These are phyloP conservation scores for Endomychus coccineus DNA, from an alignment of 2,888 invertebrate species.

Conservation along the genomic window DNA sequence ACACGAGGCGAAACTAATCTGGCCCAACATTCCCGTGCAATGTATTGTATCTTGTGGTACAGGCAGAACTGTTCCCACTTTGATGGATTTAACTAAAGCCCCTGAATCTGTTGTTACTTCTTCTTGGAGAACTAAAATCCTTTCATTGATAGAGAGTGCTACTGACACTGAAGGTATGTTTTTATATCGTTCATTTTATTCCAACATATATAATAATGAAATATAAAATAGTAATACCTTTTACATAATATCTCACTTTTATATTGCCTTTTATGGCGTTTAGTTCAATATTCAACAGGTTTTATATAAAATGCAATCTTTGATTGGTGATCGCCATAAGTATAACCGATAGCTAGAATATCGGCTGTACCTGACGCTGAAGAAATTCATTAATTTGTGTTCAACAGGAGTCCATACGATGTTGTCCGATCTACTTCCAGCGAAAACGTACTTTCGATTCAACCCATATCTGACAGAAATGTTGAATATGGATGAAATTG, in stretches of 20 bases:
- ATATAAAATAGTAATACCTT: no score
- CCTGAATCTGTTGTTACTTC: conserved; percentile 39
- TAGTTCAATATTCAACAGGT: no score
- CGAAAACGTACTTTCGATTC: conserved; percentile 71
- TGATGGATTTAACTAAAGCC: conserved; percentile 30
- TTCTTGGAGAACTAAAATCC: conserved; percentile 71
- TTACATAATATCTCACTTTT: no score
- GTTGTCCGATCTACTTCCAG: conserved; percentile 66
- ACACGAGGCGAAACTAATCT: conserved; percentile 78
- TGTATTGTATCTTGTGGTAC: conserved; percentile 83
- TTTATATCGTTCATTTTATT: no score
- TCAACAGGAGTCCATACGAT: conserved; percentile 67
- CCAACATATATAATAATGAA: no score
- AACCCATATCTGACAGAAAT: conserved; percentile 82
- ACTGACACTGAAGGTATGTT: conserved; percentile 77
- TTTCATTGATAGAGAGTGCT: conserved; percentile 75
- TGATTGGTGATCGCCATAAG: no score
- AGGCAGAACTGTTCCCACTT: conserved; percentile 50
- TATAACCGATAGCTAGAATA: no score
- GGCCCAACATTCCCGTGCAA: conserved; percentile 66
- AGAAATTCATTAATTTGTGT: conserved; percentile 1
- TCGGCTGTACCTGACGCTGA: not conserved
- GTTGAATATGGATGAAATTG: conserved; percentile 72
- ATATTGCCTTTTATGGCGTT: no score
- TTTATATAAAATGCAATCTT: no score